These are phyloP conservation scores for Phrynocephalus guinanensis DNA, from an alignment of 2,797 vertebrate species.

Conservation along the genomic window DNA sequence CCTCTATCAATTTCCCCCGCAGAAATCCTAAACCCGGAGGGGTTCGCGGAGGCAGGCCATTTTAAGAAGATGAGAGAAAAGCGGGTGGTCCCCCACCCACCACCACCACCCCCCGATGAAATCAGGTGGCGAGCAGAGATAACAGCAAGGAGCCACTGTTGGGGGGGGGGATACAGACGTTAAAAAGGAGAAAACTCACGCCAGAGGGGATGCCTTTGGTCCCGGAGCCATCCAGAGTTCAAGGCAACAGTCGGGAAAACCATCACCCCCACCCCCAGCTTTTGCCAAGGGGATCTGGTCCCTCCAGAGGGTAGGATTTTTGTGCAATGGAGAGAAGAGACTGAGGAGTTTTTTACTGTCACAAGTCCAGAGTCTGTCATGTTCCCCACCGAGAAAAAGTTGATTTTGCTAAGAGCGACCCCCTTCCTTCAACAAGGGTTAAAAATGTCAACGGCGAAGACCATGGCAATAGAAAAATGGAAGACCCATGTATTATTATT, in stretches of 20 bases:
- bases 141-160: not conserved
- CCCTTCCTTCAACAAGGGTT: not conserved
- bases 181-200: not conserved
- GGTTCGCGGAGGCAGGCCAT: constrained; percentile 16
- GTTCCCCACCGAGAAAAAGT: not conserved
- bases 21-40: constrained; percentile 50
- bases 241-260: not conserved
- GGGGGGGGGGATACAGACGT: not conserved
- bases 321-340: not conserved
- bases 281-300: not conserved
- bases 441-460: too few relatives aligned
- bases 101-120: not conserved
- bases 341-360: not conserved
- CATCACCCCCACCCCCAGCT: not conserved
- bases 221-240: not conserved
- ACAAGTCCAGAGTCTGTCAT: not conserved
- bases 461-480: not conserved
- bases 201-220: not conserved
- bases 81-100: not conserved
- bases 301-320: not conserved
- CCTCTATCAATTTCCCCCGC: too few relatives aligned
- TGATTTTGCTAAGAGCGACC: not conserved
- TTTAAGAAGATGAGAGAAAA: constrained; percentile 23
- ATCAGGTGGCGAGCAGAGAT: constrained; percentile 27
- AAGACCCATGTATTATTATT: not conserved